These are phyloP conservation scores for Fulmarus glacialis DNA, from an alignment of 2,113 vertebrate genomes.

Conservation along the genomic window DNA sequence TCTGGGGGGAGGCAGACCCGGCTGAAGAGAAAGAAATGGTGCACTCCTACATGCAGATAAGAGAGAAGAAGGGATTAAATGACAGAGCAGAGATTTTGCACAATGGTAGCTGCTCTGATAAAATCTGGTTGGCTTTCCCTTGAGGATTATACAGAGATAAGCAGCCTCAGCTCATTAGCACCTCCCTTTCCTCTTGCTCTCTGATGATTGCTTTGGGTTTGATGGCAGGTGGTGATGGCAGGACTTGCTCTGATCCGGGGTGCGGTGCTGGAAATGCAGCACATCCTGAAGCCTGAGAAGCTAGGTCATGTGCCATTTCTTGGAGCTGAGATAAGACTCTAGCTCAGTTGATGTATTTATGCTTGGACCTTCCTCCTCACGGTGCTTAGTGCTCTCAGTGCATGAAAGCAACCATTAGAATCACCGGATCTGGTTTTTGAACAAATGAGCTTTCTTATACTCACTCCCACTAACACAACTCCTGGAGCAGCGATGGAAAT, in stretches of 20 bases:
- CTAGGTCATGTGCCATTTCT: neutral
- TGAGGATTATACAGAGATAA: conserved; percentile 48
- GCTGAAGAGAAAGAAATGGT: neutral
- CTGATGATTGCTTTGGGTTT: conserved; percentile 16
- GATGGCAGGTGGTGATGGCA: conserved; percentile 13
- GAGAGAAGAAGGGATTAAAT: conserved; percentile 22
- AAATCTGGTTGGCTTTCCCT: conserved; percentile 42
- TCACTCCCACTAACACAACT: neutral
- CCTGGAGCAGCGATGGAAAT: neutral
- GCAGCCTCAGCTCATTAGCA: conserved; percentile 59
- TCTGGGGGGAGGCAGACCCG: neutral
- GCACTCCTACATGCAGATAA: neutral
- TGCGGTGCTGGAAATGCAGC: neutral
- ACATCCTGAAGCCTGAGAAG: neutral
- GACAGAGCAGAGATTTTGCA: neutral
- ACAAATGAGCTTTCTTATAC: neutral
- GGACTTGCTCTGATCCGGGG: neutral
- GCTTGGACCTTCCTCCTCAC: neutral
- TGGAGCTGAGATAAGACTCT: neutral
- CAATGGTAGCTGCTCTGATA: conserved; percentile 32
- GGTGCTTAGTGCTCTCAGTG: neutral
- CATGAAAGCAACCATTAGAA: neutral
- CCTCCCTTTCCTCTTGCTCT: conserved; percentile 22
- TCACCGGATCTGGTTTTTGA: neutral
- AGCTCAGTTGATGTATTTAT: neutral